Evolutionary conservation across 2,113 vertebrate species (phyloP), one percentile per base, ranked within the genome.

Genomic region (Cephalopterus ornatus): DNA sequence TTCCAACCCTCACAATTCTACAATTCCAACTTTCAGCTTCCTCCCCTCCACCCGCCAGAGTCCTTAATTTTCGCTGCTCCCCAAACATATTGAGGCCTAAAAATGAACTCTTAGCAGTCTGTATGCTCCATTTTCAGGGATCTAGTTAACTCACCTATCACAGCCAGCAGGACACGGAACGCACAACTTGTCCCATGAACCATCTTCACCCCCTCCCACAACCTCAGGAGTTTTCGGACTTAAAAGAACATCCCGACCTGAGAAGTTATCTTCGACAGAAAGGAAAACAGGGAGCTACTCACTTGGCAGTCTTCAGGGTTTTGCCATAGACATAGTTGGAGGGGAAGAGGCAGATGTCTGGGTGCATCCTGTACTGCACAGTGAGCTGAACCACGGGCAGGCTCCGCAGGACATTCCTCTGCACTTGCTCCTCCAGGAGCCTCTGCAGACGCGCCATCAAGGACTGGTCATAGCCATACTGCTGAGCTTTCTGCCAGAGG

Each of bases 301-400:
- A 99, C 99, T 30, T 94, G 84, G 98, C 98, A 14, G 98, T 99
- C 61, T 95, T 98, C 14, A 99, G 92, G 46, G 30, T 85, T 27
- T 61, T 97, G 59, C 96, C 96, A 71, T 99, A 99, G 50, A 99
- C 79, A 5, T 99, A 98, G 27, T 91, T 98, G 67, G 99, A 98
- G 8, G 99, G 99, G 87, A 99, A 99, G 91, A 98, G 95, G 66
- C 98, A 99, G 92, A 99, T 99, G 76, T 99, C 98, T 0, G 99
- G 99, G 79, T 99, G 99, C 99, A 99, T 99, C 61, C 99, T 95
- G 94, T 99, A 99, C 95, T 99, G 99, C 14, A 96, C 14, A 0
- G 96, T 98, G 22, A 99, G 98, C 95, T 98, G 98, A 61, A 98
- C 14, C 6, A 98, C 59, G 0, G 98, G 98, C 50, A 94, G 92